A percentile compares a stretch with the other conserved stretches of the same genome.
Evolutionary conservation across 2,888 invertebrate genomes (phyloP).

Genomic region (Nephrotoma flavescens): DNA sequence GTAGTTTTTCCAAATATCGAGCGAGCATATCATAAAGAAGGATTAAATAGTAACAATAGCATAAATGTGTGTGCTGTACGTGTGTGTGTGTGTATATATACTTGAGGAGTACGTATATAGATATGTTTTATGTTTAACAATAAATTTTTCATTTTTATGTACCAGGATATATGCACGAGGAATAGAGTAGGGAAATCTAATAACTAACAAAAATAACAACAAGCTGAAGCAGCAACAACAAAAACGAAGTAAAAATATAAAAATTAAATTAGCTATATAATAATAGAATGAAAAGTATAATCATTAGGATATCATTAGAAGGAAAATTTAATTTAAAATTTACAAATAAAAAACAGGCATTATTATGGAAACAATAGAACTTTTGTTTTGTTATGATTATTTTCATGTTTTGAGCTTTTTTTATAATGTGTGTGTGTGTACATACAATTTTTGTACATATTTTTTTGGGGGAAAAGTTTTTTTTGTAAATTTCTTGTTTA

Average conservation of each 20-base stretch:
- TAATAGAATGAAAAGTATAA: neutral
- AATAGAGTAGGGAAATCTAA: neutral
- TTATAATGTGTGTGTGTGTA: neutral
- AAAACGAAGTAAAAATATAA: neutral
- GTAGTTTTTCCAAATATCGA: neutral
- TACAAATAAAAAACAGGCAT: neutral
- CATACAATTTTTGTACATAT: neutral
- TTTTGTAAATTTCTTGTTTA: neutral
- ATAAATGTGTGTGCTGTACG: neutral
- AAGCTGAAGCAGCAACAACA: neutral
- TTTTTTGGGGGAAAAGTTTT: neutral
- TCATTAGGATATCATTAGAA: neutral
- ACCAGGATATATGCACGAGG: neutral
- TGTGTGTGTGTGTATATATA: neutral
- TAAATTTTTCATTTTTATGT: neutral
- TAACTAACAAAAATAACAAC: neutral
- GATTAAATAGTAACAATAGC: neutral
- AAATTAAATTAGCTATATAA: neutral
- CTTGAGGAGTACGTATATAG: neutral
- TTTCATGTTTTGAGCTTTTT: neutral
- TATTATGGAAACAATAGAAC: neutral
- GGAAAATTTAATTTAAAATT: neutral
- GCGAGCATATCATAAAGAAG: neutral
- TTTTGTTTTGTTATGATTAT: neutral
- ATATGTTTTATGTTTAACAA: neutral